phyloP scores from a whole-genome alignment of 2,797 vertebrate genomes.

The Varecia variegata region DNA sequence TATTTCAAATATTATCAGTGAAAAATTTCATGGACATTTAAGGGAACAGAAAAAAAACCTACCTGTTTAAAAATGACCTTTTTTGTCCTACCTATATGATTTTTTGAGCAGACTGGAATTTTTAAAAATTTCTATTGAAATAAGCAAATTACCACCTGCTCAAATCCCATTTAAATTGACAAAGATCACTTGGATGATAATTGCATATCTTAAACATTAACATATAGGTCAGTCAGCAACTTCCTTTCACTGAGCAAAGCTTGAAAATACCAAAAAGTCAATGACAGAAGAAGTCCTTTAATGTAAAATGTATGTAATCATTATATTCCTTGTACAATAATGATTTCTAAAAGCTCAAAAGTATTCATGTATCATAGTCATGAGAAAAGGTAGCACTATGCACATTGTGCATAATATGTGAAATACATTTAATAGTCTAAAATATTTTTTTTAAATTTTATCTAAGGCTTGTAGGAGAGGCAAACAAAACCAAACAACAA shows the following conservation, averaged over 20 bases:
- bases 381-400: not conserved
- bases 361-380: not conserved
- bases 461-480: not conserved
- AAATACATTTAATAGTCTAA: not conserved
- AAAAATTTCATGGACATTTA: slow-evolving; percentile 22
- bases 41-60: not conserved
- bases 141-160: not conserved
- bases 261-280: slow-evolving; percentile 12
- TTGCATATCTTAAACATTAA: not conserved
- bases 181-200: not conserved
- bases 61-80: not conserved
- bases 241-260: not conserved
- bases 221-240: not conserved
- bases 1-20: slow-evolving; percentile 21
- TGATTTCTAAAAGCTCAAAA: not conserved
- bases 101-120: not conserved
- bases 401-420: not conserved
- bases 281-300: not conserved
- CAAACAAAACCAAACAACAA: not conserved
- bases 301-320: not conserved
- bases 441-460: not conserved
- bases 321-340: not conserved
- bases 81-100: not conserved
- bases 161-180: not conserved
- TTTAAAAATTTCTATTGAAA: slow-evolving; percentile 15